These are phyloP conservation scores for Rhinella marina DNA, from an alignment of 2,797 vertebrate genomes.

Conservation along the genomic window DNA sequence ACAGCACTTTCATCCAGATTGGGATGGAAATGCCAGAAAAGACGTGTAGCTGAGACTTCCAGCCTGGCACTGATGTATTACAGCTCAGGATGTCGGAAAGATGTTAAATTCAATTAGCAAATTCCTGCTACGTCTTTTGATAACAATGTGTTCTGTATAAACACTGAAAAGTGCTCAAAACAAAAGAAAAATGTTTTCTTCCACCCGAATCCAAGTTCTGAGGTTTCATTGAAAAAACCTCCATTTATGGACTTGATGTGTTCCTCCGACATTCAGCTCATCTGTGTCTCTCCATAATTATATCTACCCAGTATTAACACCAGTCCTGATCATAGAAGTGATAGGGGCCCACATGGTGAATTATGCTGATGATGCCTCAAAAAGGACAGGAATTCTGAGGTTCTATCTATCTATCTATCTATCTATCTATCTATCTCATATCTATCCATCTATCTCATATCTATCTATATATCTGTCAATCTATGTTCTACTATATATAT, in stretches of 20 bases:
- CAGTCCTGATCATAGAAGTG: background rate
- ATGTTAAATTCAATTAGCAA: background rate
- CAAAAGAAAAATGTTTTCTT: background rate
- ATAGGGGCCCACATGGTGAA: no score
- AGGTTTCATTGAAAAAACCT: background rate
- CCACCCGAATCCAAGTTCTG: background rate
- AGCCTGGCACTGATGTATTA: background rate
- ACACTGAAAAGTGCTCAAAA: background rate
- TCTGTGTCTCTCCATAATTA: background rate
- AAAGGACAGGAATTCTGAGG: no score
- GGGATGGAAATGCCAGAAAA: background rate
- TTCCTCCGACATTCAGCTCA: background rate
- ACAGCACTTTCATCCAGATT: background rate
- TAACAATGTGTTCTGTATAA: background rate
- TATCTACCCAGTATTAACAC: background rate
- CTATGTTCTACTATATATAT: no score
- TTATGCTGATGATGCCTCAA: no score
- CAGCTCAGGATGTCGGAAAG: background rate
- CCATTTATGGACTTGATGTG: slow-evolving; percentile 18
- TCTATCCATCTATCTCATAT: no score
- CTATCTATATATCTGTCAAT: no score
- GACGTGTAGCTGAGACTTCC: background rate
- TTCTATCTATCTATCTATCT: no score
- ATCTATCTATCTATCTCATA: no score
- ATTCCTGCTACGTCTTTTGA: background rate